Base-by-base conservation (phyloP, 2,888 invertebrate species). In the Dicyrtoma fusca region DNA sequence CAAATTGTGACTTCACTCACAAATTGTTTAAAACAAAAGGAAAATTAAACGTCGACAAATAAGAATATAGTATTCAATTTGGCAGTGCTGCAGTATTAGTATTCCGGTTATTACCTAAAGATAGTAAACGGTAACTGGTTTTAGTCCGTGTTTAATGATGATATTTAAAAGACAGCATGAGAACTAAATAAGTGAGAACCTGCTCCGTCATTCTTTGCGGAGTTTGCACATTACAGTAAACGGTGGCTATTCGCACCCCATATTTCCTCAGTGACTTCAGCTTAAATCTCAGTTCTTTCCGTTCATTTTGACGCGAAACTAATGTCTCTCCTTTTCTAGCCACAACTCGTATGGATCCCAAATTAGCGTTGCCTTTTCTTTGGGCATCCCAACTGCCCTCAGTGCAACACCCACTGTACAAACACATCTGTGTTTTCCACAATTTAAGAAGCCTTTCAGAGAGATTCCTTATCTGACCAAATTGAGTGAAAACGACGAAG, bases 141-240 rank as follows among this genome's bases (percentile, higher is more conserved):
- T n/a, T n/a, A n/a, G n/a, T n/a, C n/a, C n/a, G n/a, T n/a, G n/a
- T n/a, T n/a, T n/a, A n/a, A 34, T 34, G 34, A 34, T 34, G 34
- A 8, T 5, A 34, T 5, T 34, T 34, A 34, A 5, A 34, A 3
- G 34, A 34, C 3, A 34, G 34, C 14, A 61, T 1, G 17, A 66
- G 42, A 14, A 66, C 42, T 4, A 66, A 55, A 17, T 44, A 55
- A 26, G 34, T 53, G 0, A 66, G 19, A 17, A 66, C n/a, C 53
- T 66, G 66, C 17, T 66, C 66, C 19, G 53, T 55, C 66, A 66
- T 66, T 21, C 55, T 53, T 17, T 66, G 66, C 17, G 66, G 66
- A 11, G 55, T 66, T 53, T 42, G n/a, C 3, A 66, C 10, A 4
- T 17, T 66, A 34, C 66, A 66, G 34, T 66, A 66, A 53, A 66